Conservation (phyloP, 1,140 invertebrate genomes). For the Euwallacea similis region DNA sequence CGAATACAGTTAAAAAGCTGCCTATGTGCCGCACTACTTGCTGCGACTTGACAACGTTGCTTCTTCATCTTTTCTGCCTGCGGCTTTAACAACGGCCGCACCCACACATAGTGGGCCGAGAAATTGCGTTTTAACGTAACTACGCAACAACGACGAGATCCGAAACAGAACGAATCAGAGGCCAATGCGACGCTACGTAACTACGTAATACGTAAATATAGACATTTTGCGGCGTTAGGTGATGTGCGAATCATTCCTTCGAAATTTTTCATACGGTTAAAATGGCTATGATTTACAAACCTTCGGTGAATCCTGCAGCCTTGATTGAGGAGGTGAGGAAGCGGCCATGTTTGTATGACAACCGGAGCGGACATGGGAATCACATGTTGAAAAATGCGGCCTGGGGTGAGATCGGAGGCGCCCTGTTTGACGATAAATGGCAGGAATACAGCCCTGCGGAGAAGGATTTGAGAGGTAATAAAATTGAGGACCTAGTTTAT, state of each 20-base stretch:
- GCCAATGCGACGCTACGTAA: no score
- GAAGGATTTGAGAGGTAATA: slow-evolving; percentile 40
- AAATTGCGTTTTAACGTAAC: no score
- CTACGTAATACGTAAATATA: no score
- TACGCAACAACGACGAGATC: no score
- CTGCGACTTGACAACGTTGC: no score
- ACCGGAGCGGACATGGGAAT: slow-evolving; percentile 21
- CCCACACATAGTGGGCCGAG: no score
- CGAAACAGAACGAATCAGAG: no score
- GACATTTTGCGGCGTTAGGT: neutral
- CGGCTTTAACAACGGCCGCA: no score
- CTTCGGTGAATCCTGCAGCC: slow-evolving; percentile 27
- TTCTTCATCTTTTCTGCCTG: no score
- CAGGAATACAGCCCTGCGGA: slow-evolving; percentile 24
- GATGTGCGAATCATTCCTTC: neutral
- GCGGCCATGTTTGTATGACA: slow-evolving; percentile 42
- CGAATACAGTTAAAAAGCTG: no score
- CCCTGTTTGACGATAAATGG: slow-evolving; percentile 37
- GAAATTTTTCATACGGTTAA: neutral
- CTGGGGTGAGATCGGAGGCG: slow-evolving; percentile 42
- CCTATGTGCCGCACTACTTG: no score
- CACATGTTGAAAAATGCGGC: slow-evolving; percentile 33
- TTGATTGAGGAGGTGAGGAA: slow-evolving; percentile 45
- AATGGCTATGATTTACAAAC: slow-evolving; percentile 5
- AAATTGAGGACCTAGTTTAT: slow-evolving; percentile 1